Percentiles rank a stretch among this genome's conserved stretches.
phyloP scores from a whole-genome alignment of 1,140 invertebrate genomes.

The Euura saliciscinereae region DNA sequence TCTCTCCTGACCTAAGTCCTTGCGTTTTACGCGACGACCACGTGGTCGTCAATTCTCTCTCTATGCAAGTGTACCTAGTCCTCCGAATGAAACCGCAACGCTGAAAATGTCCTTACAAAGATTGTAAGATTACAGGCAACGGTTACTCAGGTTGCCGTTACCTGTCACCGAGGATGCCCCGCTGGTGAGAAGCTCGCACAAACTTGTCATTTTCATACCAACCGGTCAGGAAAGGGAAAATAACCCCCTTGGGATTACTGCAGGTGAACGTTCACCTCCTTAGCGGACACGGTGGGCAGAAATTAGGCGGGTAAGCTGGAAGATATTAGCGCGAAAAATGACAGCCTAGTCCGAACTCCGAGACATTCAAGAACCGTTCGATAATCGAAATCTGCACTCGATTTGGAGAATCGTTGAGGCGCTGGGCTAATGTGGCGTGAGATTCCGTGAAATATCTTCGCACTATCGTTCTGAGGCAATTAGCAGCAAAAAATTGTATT shows the following conservation, averaged over 20 bases:
- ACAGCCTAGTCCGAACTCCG: too few relatives aligned
- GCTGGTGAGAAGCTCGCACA: neutral
- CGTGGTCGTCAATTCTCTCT: neutral
- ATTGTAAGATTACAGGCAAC: neutral
- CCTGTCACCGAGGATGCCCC: neutral
- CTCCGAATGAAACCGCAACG: neutral
- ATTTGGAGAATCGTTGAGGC: too few relatives aligned
- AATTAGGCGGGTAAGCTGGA: too few relatives aligned
- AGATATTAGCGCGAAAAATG: too few relatives aligned
- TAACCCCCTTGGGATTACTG: too few relatives aligned
- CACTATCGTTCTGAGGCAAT: slow-evolving; percentile 23
- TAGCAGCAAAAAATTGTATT: slow-evolving; percentile 8
- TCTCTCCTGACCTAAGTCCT: neutral
- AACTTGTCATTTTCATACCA: neutral
- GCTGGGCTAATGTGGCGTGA: slow-evolving; percentile 20
- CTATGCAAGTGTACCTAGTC: neutral
- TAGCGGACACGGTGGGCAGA: too few relatives aligned
- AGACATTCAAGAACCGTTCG: too few relatives aligned
- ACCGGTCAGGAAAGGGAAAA: neutral
- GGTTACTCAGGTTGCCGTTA: neutral
- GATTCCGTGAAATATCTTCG: slow-evolving; percentile 46
- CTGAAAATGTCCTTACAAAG: neutral
- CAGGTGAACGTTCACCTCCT: too few relatives aligned
- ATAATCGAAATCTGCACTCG: too few relatives aligned
- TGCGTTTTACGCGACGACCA: neutral